Evolutionary conservation across 2,797 vertebrate genomes (phyloP), one percentile per base, ranked within the genome.

Genomic region (Monodelphis domestica): DNA sequence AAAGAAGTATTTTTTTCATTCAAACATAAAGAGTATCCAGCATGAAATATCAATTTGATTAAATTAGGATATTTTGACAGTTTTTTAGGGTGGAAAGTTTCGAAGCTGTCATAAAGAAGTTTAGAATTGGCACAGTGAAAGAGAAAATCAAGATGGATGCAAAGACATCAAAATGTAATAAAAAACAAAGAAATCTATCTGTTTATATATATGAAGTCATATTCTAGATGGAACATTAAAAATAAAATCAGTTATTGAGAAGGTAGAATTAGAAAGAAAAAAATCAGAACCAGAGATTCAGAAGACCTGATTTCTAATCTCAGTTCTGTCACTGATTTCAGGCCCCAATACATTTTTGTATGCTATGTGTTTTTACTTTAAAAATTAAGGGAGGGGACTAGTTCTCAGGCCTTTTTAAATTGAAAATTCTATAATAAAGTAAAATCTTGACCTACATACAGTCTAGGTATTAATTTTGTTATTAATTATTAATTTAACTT

Each of bases 11-110:
- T 53, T 53, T 53, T 28, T 54, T 51, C 87, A 78, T 84, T 12
- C 53, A 91, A 89, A 87, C 88, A 89, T 54, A 90, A 93, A 95
- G n/a, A 57, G 90, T 63, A 90, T 63, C 88, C 54, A 5, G 94
- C 56, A 21, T 51, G 21, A 54, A 92, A 30, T 57, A 45, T 91
- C n/a, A 53, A 50, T 33, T 30, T 90, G 56, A 70, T 29, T 30
- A 89, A 91, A 93, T 63, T 28, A 5, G 26, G 50, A 12, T 53
- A 21, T 91, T 94, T 93, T 70, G 78, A 91, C 38, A 57, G 45
- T 50, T 90, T 57, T 56, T 45, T 89, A 14, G 50, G 53, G 91
- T 26, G 26, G 28, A 54, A 91, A 53, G 29, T 90, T n/a, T 21
- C 28, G 14, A 88, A 78, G 28, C 28, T 56, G 5, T 90, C 63